phyloP scores from a whole-genome alignment of 2,888 invertebrate genomes.

The Drosophila mimica region DNA sequence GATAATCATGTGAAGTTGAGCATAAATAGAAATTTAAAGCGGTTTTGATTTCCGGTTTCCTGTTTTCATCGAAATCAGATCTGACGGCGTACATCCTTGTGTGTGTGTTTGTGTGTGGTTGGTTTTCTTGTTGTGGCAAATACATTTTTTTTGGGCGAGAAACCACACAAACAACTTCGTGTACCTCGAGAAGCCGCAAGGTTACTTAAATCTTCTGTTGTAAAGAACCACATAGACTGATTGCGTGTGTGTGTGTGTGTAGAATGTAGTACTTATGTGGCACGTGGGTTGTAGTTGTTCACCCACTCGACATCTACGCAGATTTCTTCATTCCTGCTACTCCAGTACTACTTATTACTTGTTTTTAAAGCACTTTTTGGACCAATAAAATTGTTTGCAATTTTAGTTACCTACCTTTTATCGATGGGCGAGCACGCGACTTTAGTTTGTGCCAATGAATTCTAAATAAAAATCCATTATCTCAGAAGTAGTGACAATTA shows the following conservation, averaged over 20 bases:
- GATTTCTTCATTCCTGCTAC: slow-evolving; percentile 40
- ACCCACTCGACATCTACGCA: slow-evolving; percentile 75
- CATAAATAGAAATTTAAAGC: neutral
- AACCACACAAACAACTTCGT: slow-evolving; percentile 30
- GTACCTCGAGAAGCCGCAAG: slow-evolving; percentile 30
- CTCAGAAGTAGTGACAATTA: neutral
- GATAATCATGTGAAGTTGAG: neutral
- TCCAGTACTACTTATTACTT: slow-evolving; percentile 32
- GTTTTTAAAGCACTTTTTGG: slow-evolving; percentile 11
- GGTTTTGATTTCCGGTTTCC: neutral
- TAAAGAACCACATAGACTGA: slow-evolving; percentile 32
- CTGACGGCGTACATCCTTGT: neutral
- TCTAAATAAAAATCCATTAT: slow-evolving; percentile 2
- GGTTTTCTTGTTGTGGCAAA: slow-evolving; percentile 13
- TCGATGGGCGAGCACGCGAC: slow-evolving; percentile 34
- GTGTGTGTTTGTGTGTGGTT: slow-evolving; percentile 2
- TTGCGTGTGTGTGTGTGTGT: slow-evolving; percentile 3
- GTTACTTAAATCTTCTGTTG: slow-evolving; percentile 22
- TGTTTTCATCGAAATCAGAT: slow-evolving; percentile 5
- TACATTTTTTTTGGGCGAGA: slow-evolving; percentile 18
- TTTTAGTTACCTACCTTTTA: slow-evolving; percentile 45
- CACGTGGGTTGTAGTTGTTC: slow-evolving; percentile 67
- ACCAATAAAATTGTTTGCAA: slow-evolving; percentile 16
- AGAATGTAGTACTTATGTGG: neutral
- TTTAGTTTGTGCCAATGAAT: slow-evolving; percentile 10